These are phyloP conservation scores for Cheilosia pagana DNA, from an alignment of 2,888 invertebrate species.

Conservation along the genomic window DNA sequence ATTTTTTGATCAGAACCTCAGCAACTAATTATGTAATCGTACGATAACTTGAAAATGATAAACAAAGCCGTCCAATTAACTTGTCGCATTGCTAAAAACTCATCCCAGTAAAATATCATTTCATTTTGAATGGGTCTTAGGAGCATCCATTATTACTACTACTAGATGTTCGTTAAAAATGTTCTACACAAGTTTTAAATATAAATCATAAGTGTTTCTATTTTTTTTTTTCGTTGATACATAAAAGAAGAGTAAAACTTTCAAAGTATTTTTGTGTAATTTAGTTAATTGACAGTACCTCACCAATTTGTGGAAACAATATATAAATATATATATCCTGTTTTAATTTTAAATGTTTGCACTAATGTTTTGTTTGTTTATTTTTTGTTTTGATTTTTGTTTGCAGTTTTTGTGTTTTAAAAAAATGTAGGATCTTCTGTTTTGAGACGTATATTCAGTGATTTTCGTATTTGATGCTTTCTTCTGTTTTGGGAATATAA, in stretches of 20 bases:
- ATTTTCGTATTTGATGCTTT: slow-evolving; percentile 78
- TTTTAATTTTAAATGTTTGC: slow-evolving; percentile 66
- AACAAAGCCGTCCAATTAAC: slow-evolving; percentile 16
- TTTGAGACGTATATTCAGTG: slow-evolving; percentile 72
- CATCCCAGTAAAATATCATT: slow-evolving; percentile 75
- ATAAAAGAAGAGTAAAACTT: slow-evolving; percentile 24
- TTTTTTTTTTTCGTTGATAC: slow-evolving; percentile 13
- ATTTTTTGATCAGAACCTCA: slow-evolving; percentile 82
- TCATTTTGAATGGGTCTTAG: slow-evolving; percentile 77
- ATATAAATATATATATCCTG: slow-evolving; percentile 18
- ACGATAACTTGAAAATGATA: slow-evolving; percentile 58
- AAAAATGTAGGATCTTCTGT: slow-evolving; percentile 16
- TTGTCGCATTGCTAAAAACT: slow-evolving; percentile 11
- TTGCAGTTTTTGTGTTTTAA: slow-evolving; percentile 42
- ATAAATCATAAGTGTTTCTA: slow-evolving; percentile 37
- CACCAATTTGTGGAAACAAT: slow-evolving; percentile 39
- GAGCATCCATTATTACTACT: slow-evolving; percentile 70
- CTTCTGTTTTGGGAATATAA: slow-evolving; percentile 62
- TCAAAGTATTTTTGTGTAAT: slow-evolving; percentile 33
- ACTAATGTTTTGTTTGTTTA: slow-evolving; percentile 57
- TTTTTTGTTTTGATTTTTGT: slow-evolving; percentile 22
- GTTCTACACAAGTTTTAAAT: slow-evolving; percentile 60
- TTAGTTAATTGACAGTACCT: slow-evolving; percentile 30
- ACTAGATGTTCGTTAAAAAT: slow-evolving; percentile 66
- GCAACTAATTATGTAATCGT: slow-evolving; percentile 75